These are phyloP conservation scores for Tautogolabrus adspersus DNA, from an alignment of 2,113 vertebrate species.

Conservation along the genomic window DNA sequence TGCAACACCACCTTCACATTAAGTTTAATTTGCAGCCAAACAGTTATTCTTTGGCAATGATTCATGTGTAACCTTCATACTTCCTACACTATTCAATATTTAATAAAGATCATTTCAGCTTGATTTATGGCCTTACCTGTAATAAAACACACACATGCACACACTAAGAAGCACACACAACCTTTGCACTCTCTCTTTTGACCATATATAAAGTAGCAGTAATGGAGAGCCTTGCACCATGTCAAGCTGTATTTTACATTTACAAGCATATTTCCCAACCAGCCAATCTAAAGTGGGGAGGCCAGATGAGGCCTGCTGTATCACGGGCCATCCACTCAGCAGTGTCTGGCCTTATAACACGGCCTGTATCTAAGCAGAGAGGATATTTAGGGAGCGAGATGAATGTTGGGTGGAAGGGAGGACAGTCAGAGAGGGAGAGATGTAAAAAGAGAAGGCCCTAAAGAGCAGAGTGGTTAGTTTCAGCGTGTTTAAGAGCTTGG, in stretches of 20 bases:
- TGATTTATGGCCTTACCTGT: constrained; percentile 47
- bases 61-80: constrained; percentile 36
- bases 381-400: constrained; percentile 77
- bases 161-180: constrained; percentile 29
- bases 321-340: constrained; percentile 65
- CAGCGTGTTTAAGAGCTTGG: constrained; percentile 76
- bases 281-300: constrained; percentile 57
- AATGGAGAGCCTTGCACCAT: constrained; percentile 45
- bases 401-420: constrained; percentile 63
- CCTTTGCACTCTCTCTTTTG: constrained; percentile 37
- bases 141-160: constrained; percentile 45
- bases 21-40: constrained; percentile 26
- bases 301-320: constrained; percentile 60
- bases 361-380: constrained; percentile 74
- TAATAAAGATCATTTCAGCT: constrained; percentile 48
- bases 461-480: constrained; percentile 71
- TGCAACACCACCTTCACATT: constrained; percentile 4
- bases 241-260: constrained; percentile 74
- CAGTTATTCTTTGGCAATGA: constrained; percentile 12
- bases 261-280: constrained; percentile 63
- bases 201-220: constrained; percentile 57
- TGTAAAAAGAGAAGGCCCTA: constrained; percentile 72
- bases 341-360: constrained; percentile 53
- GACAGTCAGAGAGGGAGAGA: constrained; percentile 36
- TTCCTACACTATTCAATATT: constrained; percentile 26